A percentile compares a stretch with the other conserved stretches of the same genome.
Evolutionary conservation across 2,113 vertebrate genomes (phyloP).

Genomic region (Trogon surrucura): DNA sequence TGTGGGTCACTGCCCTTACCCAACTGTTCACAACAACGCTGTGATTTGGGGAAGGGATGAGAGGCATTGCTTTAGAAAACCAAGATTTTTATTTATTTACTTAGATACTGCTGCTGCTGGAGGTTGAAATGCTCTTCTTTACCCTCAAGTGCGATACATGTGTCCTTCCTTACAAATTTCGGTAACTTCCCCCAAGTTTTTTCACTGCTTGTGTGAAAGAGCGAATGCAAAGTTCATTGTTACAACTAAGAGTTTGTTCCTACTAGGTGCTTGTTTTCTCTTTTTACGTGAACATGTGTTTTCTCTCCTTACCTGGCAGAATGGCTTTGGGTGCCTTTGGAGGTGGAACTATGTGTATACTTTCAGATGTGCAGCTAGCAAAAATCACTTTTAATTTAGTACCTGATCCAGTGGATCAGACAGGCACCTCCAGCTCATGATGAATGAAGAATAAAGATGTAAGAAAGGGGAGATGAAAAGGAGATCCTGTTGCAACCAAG

Average conservation of each 20-base stretch:
- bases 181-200: neutral
- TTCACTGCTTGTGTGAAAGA: neutral
- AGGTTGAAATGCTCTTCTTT: neutral
- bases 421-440: neutral
- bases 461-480: neutral
- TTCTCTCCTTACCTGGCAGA: neutral
- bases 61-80: neutral
- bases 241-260: neutral
- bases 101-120: neutral
- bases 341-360: neutral
- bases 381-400: neutral
- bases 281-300: neutral
- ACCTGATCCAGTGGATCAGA: neutral
- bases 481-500: neutral
- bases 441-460: neutral
- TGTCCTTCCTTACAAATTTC: neutral
- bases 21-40: neutral
- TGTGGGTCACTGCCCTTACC: neutral
- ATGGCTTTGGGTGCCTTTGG: neutral
- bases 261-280: neutral
- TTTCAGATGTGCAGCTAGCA: neutral
- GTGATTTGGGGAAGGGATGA: neutral
- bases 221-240: neutral
- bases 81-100: neutral
- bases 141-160: rapidly evolving